These are phyloP conservation scores for Sinhomidia bicolor DNA, from an alignment of 2,888 invertebrate genomes.

Conservation along the genomic window DNA sequence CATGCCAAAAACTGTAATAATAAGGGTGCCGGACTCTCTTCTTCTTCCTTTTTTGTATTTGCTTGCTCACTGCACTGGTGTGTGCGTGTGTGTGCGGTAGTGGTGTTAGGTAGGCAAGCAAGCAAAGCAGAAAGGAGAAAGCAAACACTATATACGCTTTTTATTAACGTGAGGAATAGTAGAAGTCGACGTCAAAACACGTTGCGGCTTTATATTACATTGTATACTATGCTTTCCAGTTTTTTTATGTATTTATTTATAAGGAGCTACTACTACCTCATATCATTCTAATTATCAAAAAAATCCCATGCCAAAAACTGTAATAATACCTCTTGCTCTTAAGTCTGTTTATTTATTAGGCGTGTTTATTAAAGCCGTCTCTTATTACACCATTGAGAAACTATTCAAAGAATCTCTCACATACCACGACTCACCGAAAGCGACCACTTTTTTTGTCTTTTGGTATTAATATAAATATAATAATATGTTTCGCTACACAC, in stretches of 20 bases:
- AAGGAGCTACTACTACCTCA: background rate
- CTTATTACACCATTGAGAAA: background rate
- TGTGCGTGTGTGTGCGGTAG: too few species aligned
- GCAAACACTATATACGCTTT: background rate
- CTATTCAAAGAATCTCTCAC: background rate
- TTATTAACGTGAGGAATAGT: background rate
- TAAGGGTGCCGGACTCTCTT: constrained; percentile 67
- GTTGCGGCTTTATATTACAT: too few species aligned
- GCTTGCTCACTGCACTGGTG: too few species aligned
- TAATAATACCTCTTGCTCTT: background rate
- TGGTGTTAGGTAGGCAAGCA: background rate
- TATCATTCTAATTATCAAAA: background rate
- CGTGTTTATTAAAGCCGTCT: background rate
- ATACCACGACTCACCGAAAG: background rate
- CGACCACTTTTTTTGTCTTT: background rate
- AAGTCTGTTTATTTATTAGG: background rate
- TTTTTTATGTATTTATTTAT: background rate
- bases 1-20: constrained; percentile 17
- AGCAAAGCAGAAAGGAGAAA: background rate
- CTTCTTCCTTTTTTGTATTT: background rate
- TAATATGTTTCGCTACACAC: background rate
- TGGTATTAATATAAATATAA: too few species aligned
- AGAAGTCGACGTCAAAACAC: background rate
- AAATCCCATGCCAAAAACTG: background rate
- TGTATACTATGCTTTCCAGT: constrained; percentile 2